These are phyloP conservation scores for pig (Sus scrofa) DNA, from an alignment of 2,113 vertebrate species.

Conservation along the genomic window DNA sequence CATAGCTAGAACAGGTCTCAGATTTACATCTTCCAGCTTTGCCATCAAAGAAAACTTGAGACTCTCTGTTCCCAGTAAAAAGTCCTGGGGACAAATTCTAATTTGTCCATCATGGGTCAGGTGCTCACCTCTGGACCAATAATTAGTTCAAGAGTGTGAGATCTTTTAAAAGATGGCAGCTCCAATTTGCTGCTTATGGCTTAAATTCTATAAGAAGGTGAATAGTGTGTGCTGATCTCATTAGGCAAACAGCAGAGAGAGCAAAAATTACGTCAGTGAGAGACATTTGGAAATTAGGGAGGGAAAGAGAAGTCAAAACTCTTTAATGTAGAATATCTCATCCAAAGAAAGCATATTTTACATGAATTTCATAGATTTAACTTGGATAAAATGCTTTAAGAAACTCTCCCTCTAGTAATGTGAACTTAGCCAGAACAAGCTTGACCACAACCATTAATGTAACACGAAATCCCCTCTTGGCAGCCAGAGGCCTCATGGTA, in stretches of 20 bases:
- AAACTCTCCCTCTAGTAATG: not conserved
- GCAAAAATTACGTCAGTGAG: not conserved
- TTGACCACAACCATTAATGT: not conserved
- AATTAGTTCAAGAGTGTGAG: not conserved
- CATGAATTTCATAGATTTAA: not conserved
- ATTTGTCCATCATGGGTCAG: not conserved
- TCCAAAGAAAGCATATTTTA: not conserved
- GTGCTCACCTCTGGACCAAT: not conserved
- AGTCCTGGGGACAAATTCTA: not conserved
- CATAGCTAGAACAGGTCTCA: not conserved
- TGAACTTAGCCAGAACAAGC: not conserved
- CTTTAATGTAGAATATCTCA: not conserved
- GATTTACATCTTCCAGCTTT: not conserved
- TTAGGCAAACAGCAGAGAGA: not conserved
- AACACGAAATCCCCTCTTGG: not conserved
- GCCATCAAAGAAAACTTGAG: not conserved
- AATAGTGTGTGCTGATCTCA: not conserved
- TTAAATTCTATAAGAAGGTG: not conserved
- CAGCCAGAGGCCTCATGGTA: not conserved
- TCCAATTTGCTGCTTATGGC: not conserved
- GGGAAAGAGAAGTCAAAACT: not conserved
- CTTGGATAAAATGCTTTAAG: not conserved
- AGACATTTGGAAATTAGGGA: not conserved
- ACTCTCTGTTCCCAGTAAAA: not conserved
- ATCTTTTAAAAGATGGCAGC: not conserved